Conservation (phyloP, 2,888 invertebrate species). For the Dasysyrphus tricinctus region DNA sequence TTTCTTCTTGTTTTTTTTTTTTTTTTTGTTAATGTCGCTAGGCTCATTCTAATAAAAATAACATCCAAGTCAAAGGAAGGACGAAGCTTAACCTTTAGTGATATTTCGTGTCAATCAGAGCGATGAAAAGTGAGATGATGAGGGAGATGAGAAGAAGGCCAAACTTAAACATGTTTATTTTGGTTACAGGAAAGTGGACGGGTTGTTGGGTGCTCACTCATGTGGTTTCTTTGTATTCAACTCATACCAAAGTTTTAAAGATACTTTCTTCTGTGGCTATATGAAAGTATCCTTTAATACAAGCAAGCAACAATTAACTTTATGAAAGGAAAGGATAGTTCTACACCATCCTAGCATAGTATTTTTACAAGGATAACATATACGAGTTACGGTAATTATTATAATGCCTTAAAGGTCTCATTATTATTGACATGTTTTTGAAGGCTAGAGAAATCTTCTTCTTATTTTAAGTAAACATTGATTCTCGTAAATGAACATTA, state of each 20-base stretch:
- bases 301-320: conserved; percentile 20
- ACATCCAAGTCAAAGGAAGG: conserved; percentile 53
- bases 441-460: neutral
- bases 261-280: neutral
- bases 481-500: neutral
- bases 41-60: conserved; percentile 63
- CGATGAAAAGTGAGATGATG: conserved; percentile 55
- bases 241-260: conserved; percentile 1
- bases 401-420: conserved; percentile 15
- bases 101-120: conserved; percentile 72
- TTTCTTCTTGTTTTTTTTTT: conserved; percentile 14
- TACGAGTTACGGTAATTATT: neutral
- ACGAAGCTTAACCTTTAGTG: conserved; percentile 38
- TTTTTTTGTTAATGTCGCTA: conserved; percentile 44
- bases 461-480: neutral
- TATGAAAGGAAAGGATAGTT: conserved; percentile 1
- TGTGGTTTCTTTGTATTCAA: conserved; percentile 3
- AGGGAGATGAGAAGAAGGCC: conserved; percentile 42
- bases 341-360: neutral
- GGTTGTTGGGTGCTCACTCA: conserved; percentile 14
- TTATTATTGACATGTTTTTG: conserved; percentile 8
- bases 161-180: conserved; percentile 64
- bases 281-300: conserved; percentile 25
- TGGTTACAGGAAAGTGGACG: conserved; percentile 36
- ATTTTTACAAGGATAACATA: conserved; percentile 22